Conservation (phyloP, 2,797 vertebrate genomes). For the Varecia variegata region DNA sequence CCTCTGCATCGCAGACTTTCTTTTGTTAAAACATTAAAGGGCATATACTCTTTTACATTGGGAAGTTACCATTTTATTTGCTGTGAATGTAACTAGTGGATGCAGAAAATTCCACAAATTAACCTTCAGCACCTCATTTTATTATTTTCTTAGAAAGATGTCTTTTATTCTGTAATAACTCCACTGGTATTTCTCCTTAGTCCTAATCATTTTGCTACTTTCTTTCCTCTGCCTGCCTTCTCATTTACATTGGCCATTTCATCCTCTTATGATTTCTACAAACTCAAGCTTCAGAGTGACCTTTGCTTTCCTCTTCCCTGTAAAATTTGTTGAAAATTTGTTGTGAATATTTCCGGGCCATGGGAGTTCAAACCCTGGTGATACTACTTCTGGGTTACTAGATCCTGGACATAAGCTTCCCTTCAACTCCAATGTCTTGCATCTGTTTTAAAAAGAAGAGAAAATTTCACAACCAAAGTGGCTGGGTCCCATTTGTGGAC, state of each 20-base stretch:
- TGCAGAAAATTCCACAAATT: not conserved
- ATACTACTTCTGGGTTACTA: not conserved
- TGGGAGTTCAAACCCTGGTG: not conserved
- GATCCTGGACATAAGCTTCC: not conserved
- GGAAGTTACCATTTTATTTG: not conserved
- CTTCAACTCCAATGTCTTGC: not conserved
- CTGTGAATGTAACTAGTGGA: not conserved
- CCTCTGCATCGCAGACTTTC: not conserved
- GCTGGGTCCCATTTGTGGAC: not conserved
- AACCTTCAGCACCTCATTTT: not conserved
- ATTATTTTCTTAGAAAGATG: not conserved
- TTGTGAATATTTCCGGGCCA: not conserved
- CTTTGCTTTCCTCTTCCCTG: not conserved
- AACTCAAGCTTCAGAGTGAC: not conserved
- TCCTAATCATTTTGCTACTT: not conserved
- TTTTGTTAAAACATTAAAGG: not conserved
- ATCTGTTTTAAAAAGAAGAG: constrained; percentile 9
- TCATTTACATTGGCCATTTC: not conserved
- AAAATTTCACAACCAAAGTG: not conserved
- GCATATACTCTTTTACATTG: not conserved
- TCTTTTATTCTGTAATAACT: not conserved
- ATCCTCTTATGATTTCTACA: not conserved
- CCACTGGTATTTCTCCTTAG: not conserved
- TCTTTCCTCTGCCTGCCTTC: not conserved
- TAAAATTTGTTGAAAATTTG: not conserved